Conservation (phyloP, 1,140 invertebrate species). For the Caenorhabditis briggsae region DNA sequence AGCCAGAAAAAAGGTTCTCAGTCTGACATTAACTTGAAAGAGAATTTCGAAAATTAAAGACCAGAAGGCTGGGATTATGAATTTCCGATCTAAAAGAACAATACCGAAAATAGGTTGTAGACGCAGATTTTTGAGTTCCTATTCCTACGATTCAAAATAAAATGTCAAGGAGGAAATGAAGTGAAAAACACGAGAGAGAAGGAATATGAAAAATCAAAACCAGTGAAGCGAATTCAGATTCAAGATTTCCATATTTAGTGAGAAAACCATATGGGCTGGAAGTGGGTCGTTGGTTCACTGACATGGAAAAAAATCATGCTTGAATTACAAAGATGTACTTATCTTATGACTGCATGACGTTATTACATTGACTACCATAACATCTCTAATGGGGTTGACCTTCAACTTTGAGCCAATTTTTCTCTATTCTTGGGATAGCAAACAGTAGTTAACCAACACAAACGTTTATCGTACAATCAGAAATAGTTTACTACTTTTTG, state of each 20-base stretch:
- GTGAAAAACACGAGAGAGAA: slow-evolving; percentile 12
- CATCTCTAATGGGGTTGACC: too few species aligned
- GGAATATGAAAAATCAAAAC: slow-evolving; percentile 28
- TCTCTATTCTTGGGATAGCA: too few species aligned
- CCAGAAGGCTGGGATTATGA: too few species aligned
- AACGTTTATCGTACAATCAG: too few species aligned
- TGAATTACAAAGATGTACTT: background rate
- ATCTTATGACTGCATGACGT: too few species aligned
- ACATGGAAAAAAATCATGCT: background rate
- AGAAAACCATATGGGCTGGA: background rate
- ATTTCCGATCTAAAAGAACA: too few species aligned
- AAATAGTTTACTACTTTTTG: too few species aligned
- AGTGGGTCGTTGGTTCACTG: background rate
- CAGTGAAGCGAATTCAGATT: slow-evolving; percentile 40
- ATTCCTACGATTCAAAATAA: background rate
- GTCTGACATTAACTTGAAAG: too few species aligned
- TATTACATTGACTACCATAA: too few species aligned
- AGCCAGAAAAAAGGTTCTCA: background rate
- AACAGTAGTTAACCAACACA: too few species aligned
- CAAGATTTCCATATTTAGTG: slow-evolving; percentile 34
- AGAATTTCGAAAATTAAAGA: too few species aligned
- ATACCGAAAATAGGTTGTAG: background rate
- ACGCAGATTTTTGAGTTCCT: background rate
- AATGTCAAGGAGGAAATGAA: background rate
- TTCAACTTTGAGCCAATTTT: too few species aligned